Evolutionary conservation across 2,113 vertebrate species (phyloP), one percentile per base, ranked within the genome.

Genomic region (Equus quagga): DNA sequence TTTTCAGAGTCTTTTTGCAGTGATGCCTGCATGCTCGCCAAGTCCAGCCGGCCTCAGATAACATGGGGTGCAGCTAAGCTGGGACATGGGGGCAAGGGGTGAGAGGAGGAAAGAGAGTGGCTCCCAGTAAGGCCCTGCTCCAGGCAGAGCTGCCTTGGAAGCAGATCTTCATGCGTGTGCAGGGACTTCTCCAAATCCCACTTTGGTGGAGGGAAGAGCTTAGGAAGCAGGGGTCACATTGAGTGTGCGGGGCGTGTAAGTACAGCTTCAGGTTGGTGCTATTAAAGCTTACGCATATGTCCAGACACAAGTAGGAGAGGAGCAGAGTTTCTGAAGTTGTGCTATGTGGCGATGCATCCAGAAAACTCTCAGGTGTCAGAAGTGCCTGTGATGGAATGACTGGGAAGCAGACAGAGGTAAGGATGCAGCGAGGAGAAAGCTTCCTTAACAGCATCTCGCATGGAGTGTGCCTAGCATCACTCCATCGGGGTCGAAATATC

Each of bases 21-120:
- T 33, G 26, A 49, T 1, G 12, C 1, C 12, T 12, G 3, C 0
- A 4, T 5, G 6, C 2, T 24, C 15, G 13, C 18, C 3, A 11
- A 56, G 33, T 31, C 60, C 33, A 13, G 15, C 51, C n/a, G 33
- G 9, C 10, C 58, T 91, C 83, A 56, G n/a, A 8, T 26, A 33
- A 24, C 18, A 21, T 13, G 9, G 10, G 13, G 13, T 23, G 2
- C 1, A 21, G 5, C 21, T 17, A 36, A 21, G 12, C 11, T 8
- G 15, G 58, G 33, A 11, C 5, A 6, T 0, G 8, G 15, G 21
- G 23, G 19, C 36, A 6, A 28, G 28, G 3, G 31, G 31, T 17
- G 14, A 26, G 13, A 28, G 6, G 56, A 0, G 23, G 3, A 12
- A 24, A 8, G 23, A 41, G 6, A 8, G 56, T 4, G 65, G 17